Evolutionary conservation across 2,888 invertebrate genomes (phyloP), one percentile per base, ranked within the genome.

Genomic region (Ophonus ardosiacus): DNA sequence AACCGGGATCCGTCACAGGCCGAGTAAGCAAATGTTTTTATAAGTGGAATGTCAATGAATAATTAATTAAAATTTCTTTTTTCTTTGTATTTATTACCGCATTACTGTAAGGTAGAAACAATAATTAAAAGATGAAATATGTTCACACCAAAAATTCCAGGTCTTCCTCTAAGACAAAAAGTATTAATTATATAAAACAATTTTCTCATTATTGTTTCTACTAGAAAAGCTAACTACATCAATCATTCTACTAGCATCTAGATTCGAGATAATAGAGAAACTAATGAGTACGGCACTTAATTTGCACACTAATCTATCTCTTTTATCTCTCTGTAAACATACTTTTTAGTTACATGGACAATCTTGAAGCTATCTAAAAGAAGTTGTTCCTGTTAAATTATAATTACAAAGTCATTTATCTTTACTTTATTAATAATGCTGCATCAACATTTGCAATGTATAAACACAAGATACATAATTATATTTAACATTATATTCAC

Each of bases 241-340:
- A 63, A 63, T 63, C 63, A 63, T 63, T 21, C 63, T 59, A 59
- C 56, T 15, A 56, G 59, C 15, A 17, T 59, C 21, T 63, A 63
- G 21, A 63, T 21, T 18, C 18, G 7, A 21, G 63, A 63, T 63
- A 63, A 63, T 63, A 24, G 63, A 63, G 24, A 8, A 59, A 59
- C 59, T 63, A 63, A 63, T 63, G 63, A 63, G 63, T 63, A 21
- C 8, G 63, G 63, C 21, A 63, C 63, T 63, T 63, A 63, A 63
- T 63, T 63, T 63, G 10, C 18, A 18, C 18, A 63, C 18, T 21
- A 63, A 63, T 63, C 63, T 63, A 3, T 24, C 24, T 63, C 21
- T 63, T 21, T 63, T 63, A 63, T 63, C 63, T 63, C 24, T 63
- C 24, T 63, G 8, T 24, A 59, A 63, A 63, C 63, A 63, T 63